A percentile compares a stretch with the other conserved stretches of the same genome.
These are phyloP conservation scores for Nyctibius bracteatus DNA, from an alignment of 2,113 vertebrate species.

Conservation along the genomic window DNA sequence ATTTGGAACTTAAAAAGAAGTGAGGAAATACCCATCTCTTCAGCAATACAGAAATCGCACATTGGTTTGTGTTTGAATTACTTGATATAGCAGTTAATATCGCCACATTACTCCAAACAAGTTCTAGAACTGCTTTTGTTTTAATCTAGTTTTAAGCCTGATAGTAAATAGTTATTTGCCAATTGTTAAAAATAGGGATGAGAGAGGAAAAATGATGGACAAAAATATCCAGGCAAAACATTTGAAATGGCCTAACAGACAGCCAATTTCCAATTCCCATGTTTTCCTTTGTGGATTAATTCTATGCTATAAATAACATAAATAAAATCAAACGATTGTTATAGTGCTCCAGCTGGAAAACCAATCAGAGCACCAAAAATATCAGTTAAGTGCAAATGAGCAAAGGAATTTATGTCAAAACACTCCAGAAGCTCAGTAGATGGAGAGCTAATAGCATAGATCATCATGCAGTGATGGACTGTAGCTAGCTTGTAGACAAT, in stretches of 20 bases:
- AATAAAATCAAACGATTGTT: neutral
- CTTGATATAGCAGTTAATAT: neutral
- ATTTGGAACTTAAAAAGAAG: neutral
- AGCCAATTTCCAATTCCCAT: neutral
- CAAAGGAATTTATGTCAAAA: neutral
- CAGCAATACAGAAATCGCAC: neutral
- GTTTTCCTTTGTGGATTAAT: neutral
- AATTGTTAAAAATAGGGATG: neutral
- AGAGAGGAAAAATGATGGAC: neutral
- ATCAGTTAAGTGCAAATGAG: constrained; percentile 12
- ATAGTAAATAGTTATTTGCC: neutral
- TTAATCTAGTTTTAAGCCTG: neutral
- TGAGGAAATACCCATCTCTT: neutral
- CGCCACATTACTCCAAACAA: neutral
- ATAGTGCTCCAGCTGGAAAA: neutral
- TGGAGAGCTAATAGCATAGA: constrained; percentile 9
- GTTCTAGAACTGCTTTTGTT: neutral
- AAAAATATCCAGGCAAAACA: neutral
- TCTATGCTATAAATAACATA: neutral
- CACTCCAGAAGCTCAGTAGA: neutral
- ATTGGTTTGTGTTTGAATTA: neutral
- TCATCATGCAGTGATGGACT: neutral
- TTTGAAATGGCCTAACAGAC: neutral
- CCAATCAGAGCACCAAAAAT: neutral
- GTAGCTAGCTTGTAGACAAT: neutral